Conservation (phyloP, 2,113 vertebrate species). For the Plestiodon gilberti region DNA sequence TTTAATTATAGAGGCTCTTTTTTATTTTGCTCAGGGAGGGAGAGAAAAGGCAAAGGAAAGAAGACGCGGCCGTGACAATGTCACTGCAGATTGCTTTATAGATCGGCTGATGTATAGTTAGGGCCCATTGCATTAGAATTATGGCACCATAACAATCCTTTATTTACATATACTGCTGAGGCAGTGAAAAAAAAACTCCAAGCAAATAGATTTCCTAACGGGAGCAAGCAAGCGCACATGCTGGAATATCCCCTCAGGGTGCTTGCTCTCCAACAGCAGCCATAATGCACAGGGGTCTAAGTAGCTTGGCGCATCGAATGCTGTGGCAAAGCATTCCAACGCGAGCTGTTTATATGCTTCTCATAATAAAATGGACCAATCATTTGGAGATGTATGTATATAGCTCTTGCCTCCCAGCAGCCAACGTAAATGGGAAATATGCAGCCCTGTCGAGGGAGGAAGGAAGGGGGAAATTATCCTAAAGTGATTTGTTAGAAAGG, state of each 20-base stretch:
- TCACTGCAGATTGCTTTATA: conserved; percentile 65
- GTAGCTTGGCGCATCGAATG: conserved; percentile 55
- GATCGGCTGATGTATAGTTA: conserved; percentile 60
- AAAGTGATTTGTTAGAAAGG: conserved; percentile 60
- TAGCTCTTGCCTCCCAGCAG: background rate
- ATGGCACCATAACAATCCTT: conserved; percentile 76
- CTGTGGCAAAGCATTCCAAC: conserved; percentile 38
- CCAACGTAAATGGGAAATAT: conserved; percentile 42
- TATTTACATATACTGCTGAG: conserved; percentile 84
- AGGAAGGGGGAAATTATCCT: conserved; percentile 14
- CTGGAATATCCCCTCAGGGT: conserved; percentile 71
- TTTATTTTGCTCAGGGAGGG: conserved; percentile 48
- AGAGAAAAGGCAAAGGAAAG: background rate
- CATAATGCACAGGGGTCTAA: conserved; percentile 64
- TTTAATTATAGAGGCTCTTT: conserved; percentile 65
- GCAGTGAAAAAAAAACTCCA: conserved; percentile 66
- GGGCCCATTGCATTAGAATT: conserved; percentile 72
- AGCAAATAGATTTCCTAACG: conserved; percentile 78
- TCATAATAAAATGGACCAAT: conserved; percentile 65
- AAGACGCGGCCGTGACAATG: conserved; percentile 57
- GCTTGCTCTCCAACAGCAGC: conserved; percentile 58
- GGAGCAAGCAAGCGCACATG: conserved; percentile 45
- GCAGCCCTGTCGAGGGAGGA: background rate
- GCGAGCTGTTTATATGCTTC: conserved; percentile 53
- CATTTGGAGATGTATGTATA: conserved; percentile 34